A percentile compares a stretch with the other conserved stretches of the same genome.
Conservation (phyloP, 2,888 invertebrate genomes). For the Helobdella robusta region DNA sequence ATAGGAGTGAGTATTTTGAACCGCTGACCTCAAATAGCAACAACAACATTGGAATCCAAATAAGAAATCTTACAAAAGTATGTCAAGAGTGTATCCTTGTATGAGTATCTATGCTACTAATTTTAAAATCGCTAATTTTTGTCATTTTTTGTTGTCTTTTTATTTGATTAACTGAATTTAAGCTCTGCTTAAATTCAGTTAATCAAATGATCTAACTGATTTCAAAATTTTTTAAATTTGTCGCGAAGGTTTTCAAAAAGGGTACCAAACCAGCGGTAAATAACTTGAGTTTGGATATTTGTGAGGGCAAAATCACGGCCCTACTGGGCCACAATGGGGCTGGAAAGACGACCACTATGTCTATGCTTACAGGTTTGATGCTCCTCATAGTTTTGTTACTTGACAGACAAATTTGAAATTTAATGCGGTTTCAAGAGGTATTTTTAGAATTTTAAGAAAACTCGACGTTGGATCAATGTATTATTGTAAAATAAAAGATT, state of each 20-base stretch:
- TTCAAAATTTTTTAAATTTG: background rate
- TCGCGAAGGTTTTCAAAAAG: background rate
- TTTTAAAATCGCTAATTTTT: background rate
- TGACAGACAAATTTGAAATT: too few relatives aligned
- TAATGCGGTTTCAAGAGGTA: too few relatives aligned
- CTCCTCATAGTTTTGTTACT: too few relatives aligned
- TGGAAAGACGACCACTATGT: slow-evolving; percentile 81
- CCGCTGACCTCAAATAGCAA: background rate
- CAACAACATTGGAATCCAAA: slow-evolving; percentile 18
- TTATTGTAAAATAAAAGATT: too few relatives aligned
- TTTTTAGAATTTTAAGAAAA: too few relatives aligned
- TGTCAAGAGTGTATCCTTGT: background rate
- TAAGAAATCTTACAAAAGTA: slow-evolving; percentile 26
- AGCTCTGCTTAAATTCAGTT: too few relatives aligned
- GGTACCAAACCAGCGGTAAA: slow-evolving; percentile 55
- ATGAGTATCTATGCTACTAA: background rate
- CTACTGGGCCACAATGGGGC: slow-evolving; percentile 74
- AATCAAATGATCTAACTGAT: too few relatives aligned
- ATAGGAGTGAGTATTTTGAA: slow-evolving; percentile 17
- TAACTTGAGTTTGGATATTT: slow-evolving; percentile 62
- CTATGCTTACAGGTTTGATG: slow-evolving; percentile 62
- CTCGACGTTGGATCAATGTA: too few relatives aligned
- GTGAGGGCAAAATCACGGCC: slow-evolving; percentile 50
- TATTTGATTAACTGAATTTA: too few relatives aligned
- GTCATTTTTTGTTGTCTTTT: background rate